phyloP scores from a whole-genome alignment of 2,113 vertebrate genomes.

The Amia ocellicauda region DNA sequence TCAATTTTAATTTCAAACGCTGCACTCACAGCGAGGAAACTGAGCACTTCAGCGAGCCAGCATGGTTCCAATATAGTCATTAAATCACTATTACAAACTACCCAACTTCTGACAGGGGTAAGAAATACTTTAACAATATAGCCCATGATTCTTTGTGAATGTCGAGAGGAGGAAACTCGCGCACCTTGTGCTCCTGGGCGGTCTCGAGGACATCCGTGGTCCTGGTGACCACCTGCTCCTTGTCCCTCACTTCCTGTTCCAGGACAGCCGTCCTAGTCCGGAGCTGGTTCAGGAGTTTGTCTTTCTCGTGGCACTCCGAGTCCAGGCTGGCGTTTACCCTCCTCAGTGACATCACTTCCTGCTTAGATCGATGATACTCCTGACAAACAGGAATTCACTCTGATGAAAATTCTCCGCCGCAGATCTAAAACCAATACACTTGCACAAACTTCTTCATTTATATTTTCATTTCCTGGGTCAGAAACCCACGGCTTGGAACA shows the following conservation, averaged over 20 bases:
- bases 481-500: too few species aligned
- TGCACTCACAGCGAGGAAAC: too few species aligned
- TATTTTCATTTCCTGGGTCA: too few species aligned
- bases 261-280: conserved; percentile 17
- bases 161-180: not conserved
- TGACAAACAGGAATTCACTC: conserved; percentile 14
- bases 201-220: conserved; percentile 20
- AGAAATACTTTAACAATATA: too few species aligned
- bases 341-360: conserved; percentile 25
- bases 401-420: too few species aligned
- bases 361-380: conserved; percentile 30
- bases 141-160: not conserved
- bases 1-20: too few species aligned
- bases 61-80: too few species aligned
- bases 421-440: not conserved
- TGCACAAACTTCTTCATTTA: too few species aligned
- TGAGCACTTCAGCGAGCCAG: too few species aligned
- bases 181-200: conserved; percentile 17
- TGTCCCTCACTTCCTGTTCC: conserved; percentile 33
- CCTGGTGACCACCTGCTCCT: conserved; percentile 17
- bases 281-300: conserved; percentile 23
- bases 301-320: conserved; percentile 22
- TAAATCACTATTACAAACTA: too few species aligned
- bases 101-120: too few species aligned
- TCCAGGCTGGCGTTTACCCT: conserved; percentile 31